phyloP scores from a whole-genome alignment of 2,888 invertebrate species.

The Patella caerulea region DNA sequence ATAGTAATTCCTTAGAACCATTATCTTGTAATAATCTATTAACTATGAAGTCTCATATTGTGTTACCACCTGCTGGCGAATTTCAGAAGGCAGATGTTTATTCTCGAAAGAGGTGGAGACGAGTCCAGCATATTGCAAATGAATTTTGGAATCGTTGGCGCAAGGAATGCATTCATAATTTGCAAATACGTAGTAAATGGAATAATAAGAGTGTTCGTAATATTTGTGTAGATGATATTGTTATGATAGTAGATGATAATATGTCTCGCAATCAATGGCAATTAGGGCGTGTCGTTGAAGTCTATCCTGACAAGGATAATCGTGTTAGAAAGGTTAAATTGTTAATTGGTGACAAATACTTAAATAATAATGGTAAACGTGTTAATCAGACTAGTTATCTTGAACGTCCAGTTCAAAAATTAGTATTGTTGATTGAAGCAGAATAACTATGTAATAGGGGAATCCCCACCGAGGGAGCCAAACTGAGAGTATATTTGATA shows the following conservation, averaged over 20 bases:
- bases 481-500: neutral
- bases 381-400: neutral
- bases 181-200: conserved; percentile 32
- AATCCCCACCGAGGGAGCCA: conserved; percentile 6
- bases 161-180: conserved; percentile 24
- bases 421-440: neutral
- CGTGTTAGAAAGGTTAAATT: conserved; percentile 16
- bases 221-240: conserved; percentile 13
- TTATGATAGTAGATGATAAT: conserved; percentile 14
- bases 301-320: conserved; percentile 12
- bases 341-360: neutral
- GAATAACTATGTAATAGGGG: neutral
- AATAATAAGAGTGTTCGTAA: neutral
- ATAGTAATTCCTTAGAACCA: conserved; percentile 26
- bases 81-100: conserved; percentile 33
- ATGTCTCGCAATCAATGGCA: conserved; percentile 17
- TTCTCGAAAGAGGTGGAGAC: conserved; percentile 33
- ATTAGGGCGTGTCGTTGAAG: conserved; percentile 13
- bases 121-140: conserved; percentile 37
- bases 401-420: neutral
- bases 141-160: conserved; percentile 34
- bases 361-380: neutral
- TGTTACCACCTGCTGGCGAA: conserved; percentile 30
- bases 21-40: conserved; percentile 39
- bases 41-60: conserved; percentile 2